phyloP scores from a whole-genome alignment of 2,888 invertebrate species.

The Auanema sp. region DNA sequence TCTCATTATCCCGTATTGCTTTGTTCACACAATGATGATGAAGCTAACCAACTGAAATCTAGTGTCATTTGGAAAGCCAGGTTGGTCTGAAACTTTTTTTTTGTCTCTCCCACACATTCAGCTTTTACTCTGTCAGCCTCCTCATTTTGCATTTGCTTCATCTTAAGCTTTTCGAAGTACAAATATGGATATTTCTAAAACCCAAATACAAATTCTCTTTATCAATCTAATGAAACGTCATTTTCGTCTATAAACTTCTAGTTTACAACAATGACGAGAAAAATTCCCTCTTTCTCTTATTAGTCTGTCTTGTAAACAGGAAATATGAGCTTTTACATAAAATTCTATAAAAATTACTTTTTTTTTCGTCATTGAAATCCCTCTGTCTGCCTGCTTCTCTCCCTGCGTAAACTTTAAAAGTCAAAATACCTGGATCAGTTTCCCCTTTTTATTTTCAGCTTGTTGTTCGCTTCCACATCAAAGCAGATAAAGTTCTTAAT shows the following conservation, averaged over 20 bases:
- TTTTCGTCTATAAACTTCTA: not conserved
- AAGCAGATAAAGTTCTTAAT: no score
- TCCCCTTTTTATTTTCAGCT: no score
- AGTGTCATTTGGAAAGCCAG: constrained; percentile 19
- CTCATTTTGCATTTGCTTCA: not conserved
- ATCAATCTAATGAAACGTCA: not conserved
- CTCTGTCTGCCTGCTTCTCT: no score
- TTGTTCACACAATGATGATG: constrained; percentile 5
- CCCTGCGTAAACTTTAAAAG: no score
- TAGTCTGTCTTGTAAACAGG: not conserved
- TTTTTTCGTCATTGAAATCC: no score
- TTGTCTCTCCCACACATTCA: not conserved
- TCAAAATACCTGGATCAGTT: no score
- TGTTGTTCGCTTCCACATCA: no score
- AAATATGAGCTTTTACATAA: no score
- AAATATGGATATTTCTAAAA: no score
- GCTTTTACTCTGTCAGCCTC: not conserved
- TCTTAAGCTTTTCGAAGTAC: no score
- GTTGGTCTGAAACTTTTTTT: constrained; percentile 5
- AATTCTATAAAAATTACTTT: no score
- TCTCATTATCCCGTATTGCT: constrained; percentile 17
- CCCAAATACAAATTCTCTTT: no score
- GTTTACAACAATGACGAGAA: not conserved
- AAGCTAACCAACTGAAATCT: constrained; percentile 6
- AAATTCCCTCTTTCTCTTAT: not conserved